These are phyloP conservation scores for Archaeoteleia sp. DNA, from an alignment of 2,888 invertebrate genomes.

Conservation along the genomic window DNA sequence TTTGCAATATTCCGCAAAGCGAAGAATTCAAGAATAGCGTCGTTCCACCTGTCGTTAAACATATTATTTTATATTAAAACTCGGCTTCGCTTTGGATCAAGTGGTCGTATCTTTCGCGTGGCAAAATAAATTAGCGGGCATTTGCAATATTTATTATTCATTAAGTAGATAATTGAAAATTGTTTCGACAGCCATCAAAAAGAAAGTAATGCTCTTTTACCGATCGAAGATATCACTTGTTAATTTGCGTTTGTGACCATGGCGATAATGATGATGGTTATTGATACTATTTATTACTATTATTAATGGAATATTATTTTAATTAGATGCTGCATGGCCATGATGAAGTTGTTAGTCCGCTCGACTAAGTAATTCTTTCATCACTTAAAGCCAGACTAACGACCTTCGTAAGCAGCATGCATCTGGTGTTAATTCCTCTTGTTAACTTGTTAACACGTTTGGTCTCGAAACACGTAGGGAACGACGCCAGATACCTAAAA, in stretches of 20 bases:
- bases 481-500: slow-evolving; percentile 50
- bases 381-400: slow-evolving; percentile 61
- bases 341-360: slow-evolving; percentile 58
- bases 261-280: too few species aligned
- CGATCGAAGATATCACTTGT: slow-evolving; percentile 56
- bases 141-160: too few species aligned
- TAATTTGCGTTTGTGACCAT: slow-evolving; percentile 55
- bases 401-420: slow-evolving; percentile 66
- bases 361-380: slow-evolving; percentile 55
- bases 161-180: too few species aligned
- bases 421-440: slow-evolving; percentile 64
- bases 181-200: too few species aligned
- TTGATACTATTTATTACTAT: slow-evolving; percentile 44
- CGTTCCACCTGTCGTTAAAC: too few species aligned
- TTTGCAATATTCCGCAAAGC: slow-evolving; percentile 7
- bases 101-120: too few species aligned
- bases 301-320: slow-evolving; percentile 52
- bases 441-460: slow-evolving; percentile 53
- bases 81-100: too few species aligned
- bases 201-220: slow-evolving; percentile 16
- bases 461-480: slow-evolving; percentile 38
- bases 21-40: too few species aligned
- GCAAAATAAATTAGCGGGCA: too few species aligned
- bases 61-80: too few species aligned
- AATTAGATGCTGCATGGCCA: slow-evolving; percentile 55